Percentiles rank a stretch among this genome's conserved stretches.
Conservation (phyloP, 2,888 invertebrate genomes). For the Ramazzottius varieornatus region DNA sequence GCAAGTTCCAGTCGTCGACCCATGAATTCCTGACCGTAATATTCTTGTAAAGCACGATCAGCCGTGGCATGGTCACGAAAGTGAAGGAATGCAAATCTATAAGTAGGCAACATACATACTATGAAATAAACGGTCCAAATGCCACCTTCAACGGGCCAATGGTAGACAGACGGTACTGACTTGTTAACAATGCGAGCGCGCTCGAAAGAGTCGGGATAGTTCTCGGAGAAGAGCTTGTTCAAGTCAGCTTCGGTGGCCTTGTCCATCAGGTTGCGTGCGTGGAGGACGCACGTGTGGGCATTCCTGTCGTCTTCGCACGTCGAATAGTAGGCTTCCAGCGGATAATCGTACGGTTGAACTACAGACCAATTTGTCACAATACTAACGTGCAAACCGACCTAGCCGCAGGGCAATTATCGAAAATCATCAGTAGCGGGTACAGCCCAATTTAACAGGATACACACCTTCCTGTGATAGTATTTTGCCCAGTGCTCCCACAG, state of each 20-base stretch:
- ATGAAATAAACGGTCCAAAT: background rate
- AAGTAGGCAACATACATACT: background rate
- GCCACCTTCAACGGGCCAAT: background rate
- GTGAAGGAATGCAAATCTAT: background rate
- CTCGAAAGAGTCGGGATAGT: background rate
- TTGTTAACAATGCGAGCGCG: background rate
- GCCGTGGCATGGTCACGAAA: background rate
- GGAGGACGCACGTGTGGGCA: background rate
- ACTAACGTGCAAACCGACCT: too few species aligned
- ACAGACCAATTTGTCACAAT: too few species aligned
- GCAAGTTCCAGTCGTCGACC: background rate
- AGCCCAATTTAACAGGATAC: background rate
- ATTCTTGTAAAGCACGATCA: background rate
- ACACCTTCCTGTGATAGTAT: background rate
- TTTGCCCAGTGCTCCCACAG: background rate
- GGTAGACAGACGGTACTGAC: background rate
- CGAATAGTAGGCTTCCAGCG: background rate
- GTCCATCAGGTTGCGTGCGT: background rate
- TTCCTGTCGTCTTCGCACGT: background rate
- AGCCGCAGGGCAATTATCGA: too few species aligned
- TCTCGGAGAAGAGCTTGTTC: background rate
- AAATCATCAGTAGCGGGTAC: background rate
- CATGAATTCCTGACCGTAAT: background rate
- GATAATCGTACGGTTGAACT: background rate
- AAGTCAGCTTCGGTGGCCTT: background rate